A percentile compares a stretch with the other conserved stretches of the same genome.
phyloP scores from a whole-genome alignment of 2,113 vertebrate species.

The Lathamus discolor region DNA sequence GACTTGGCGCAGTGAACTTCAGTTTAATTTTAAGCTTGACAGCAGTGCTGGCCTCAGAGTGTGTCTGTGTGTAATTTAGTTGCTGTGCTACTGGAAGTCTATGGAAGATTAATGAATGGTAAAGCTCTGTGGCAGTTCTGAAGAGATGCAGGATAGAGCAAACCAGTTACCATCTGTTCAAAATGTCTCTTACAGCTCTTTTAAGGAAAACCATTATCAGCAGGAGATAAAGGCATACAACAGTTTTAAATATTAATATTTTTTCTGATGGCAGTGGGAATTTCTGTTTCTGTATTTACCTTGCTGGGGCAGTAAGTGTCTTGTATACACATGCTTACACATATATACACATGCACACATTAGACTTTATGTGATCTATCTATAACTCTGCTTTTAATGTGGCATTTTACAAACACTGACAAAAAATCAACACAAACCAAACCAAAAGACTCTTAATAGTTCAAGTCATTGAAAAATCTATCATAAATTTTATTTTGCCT shows the following conservation, averaged over 20 bases:
- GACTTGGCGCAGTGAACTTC: constrained; percentile 81
- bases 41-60: constrained; percentile 84
- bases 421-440: not conserved
- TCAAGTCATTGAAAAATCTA: not conserved
- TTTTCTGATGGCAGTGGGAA: constrained; percentile 55
- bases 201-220: constrained; percentile 90
- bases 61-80: constrained; percentile 90
- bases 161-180: constrained; percentile 96
- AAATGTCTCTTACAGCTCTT: constrained; percentile 89
- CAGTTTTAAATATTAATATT: constrained; percentile 84
- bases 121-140: constrained; percentile 91
- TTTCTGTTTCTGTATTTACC: constrained; percentile 20
- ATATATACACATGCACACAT: not conserved
- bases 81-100: constrained; percentile 90
- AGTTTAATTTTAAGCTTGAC: constrained; percentile 90
- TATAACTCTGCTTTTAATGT: not conserved
- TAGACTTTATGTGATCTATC: not conserved
- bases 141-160: constrained; percentile 88
- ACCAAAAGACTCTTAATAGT: not conserved
- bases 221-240: constrained; percentile 84
- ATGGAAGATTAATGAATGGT: constrained; percentile 99
- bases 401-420: not conserved
- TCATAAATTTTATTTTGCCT: not conserved
- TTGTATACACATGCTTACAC: not conserved
- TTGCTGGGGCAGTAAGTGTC: not conserved